Conservation (phyloP, 2,113 vertebrate genomes). For the Cricetomys ansorgei region DNA sequence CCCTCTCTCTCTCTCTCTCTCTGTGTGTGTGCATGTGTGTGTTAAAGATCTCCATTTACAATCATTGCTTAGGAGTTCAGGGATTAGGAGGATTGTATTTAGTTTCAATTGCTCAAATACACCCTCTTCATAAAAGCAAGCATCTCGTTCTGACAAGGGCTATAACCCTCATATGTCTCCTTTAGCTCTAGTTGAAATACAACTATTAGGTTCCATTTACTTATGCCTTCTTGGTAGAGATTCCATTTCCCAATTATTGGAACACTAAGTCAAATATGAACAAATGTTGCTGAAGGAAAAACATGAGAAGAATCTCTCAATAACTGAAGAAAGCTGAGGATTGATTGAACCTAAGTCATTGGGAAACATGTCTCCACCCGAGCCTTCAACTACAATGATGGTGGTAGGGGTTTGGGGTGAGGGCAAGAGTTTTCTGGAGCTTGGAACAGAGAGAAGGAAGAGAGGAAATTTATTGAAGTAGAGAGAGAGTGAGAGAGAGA, state of each 20-base stretch:
- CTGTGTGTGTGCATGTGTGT: background rate
- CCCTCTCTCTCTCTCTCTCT: no score
- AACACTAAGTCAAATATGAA: conserved; percentile 69
- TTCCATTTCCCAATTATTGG: conserved; percentile 79
- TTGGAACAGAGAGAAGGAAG: background rate
- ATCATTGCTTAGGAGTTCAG: conserved; percentile 68
- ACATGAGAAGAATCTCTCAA: conserved; percentile 37
- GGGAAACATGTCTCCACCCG: conserved; percentile 15
- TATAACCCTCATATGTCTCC: conserved; percentile 45
- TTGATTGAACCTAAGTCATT: conserved; percentile 59
- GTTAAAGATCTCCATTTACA: conserved; percentile 67
- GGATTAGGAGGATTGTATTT: conserved; percentile 60
- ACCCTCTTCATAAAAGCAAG: conserved; percentile 76
- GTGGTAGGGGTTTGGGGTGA: background rate
- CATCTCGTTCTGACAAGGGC: conserved; percentile 68
- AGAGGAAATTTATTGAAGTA: background rate
- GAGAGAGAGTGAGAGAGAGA: conserved; percentile 55
- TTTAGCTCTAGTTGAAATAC: conserved; percentile 48
- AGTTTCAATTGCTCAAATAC: conserved; percentile 76
- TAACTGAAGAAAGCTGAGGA: conserved; percentile 58
- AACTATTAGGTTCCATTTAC: conserved; percentile 62
- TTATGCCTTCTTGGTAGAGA: conserved; percentile 64
- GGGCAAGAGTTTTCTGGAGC: background rate
- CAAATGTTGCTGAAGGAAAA: conserved; percentile 73
- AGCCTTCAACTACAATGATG: background rate